phyloP scores from a whole-genome alignment of 2,797 vertebrate genomes.

The Anomalospiza imberbis region DNA sequence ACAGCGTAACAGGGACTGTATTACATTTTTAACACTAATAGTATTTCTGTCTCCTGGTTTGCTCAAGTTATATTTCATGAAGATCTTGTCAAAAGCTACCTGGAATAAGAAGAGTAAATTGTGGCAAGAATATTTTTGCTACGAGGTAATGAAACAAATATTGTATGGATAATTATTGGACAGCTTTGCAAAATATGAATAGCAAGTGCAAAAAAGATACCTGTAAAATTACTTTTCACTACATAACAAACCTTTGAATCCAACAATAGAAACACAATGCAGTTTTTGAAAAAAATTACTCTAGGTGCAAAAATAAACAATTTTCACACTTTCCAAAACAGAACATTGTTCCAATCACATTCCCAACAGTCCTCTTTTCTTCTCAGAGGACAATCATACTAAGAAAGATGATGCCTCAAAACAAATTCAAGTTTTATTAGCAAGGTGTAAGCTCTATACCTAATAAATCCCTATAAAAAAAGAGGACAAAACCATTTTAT shows the following conservation, averaged over 20 bases:
- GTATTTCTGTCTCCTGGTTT: neutral
- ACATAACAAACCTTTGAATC: neutral
- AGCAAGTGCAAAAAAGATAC: neutral
- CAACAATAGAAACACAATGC: neutral
- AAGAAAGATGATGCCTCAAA: neutral
- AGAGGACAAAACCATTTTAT: neutral
- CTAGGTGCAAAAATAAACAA: neutral
- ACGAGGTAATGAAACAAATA: neutral
- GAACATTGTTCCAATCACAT: neutral
- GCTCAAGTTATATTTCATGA: neutral
- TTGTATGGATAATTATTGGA: neutral
- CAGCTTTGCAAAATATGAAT: neutral
- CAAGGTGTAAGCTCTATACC: neutral
- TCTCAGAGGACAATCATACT: neutral
- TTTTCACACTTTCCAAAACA: neutral
- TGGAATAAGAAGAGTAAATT: neutral
- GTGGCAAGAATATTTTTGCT: neutral
- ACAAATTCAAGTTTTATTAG: neutral
- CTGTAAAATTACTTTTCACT: neutral
- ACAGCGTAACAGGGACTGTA: rapidly evolving
- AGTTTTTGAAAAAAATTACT: neutral
- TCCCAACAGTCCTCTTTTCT: neutral
- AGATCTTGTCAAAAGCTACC: neutral
- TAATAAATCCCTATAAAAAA: neutral
- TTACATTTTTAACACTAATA: neutral